These are phyloP conservation scores for Aleadryas rufinucha DNA, from an alignment of 2,113 vertebrate genomes.

Conservation along the genomic window DNA sequence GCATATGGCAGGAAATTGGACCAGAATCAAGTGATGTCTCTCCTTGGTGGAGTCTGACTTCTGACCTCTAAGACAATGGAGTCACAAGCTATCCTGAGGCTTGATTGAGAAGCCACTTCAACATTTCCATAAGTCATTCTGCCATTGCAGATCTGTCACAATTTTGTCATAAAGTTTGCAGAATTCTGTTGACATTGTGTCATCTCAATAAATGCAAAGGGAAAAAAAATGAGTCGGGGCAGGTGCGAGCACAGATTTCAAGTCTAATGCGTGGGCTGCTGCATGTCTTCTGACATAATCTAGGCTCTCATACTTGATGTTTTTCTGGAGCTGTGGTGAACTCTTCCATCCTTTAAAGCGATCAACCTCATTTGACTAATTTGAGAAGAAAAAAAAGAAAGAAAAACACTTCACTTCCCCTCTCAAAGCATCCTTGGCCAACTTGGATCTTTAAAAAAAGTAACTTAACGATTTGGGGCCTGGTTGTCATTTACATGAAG, in stretches of 20 bases:
- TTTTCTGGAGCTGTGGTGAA: conserved; percentile 71
- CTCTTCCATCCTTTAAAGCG: conserved; percentile 70
- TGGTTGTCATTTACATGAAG: conserved; percentile 60
- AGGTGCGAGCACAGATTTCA: conserved; percentile 74
- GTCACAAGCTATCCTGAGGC: conserved; percentile 71
- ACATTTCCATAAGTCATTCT: conserved; percentile 75
- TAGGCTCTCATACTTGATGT: conserved; percentile 72
- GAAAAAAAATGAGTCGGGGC: conserved; percentile 69
- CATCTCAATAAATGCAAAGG: conserved; percentile 75
- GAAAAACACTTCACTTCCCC: conserved; percentile 56
- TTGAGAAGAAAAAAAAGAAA: conserved; percentile 49
- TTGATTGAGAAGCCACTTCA: conserved; percentile 73
- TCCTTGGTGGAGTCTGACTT: conserved; percentile 55
- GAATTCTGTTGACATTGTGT: conserved; percentile 74
- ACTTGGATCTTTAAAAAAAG: conserved; percentile 52
- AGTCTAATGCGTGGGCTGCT: conserved; percentile 75
- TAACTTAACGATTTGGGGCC: conserved; percentile 9
- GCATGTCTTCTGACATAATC: conserved; percentile 74
- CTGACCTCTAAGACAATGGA: conserved; percentile 71
- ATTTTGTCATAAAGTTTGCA: conserved; percentile 75
- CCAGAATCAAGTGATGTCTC: conserved; percentile 64
- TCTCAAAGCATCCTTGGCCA: conserved; percentile 38
- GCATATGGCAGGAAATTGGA: conserved; percentile 72
- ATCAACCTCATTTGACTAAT: conserved; percentile 70
- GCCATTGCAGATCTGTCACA: conserved; percentile 74